Base-by-base conservation (phyloP, 2,888 invertebrate genomes). In the Zelleria hepariella region DNA sequence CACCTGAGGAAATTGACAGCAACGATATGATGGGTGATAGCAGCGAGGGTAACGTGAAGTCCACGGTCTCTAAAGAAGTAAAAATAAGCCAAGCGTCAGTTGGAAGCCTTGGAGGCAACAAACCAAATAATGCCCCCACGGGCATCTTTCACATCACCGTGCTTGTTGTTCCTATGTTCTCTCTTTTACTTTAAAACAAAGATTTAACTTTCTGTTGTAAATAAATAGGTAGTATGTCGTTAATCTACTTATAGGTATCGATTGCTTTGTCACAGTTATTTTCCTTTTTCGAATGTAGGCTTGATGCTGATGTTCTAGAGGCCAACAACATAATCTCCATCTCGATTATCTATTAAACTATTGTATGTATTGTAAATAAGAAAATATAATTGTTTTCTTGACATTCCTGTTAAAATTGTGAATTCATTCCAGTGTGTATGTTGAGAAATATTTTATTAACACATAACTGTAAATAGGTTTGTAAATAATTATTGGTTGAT, bases 381-480 rank as follows among this genome's bases (percentile, higher is more conserved):
- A 66, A 26, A 67, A 65, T 69, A 71, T 65, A 69, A 59, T 75
- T 76, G 74, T 77, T 80, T 73, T 80, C 75, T 73, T 73, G 65
- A 87, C 86, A 87, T 86, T 87, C 87, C 86, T 77, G 78, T 80
- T 86, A 78, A 25, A 15, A 18, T 27, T 80, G 82, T 80, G 80
- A 75, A 80, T 82, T 75, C 77, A 84, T 85, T 85, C 80, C 83
- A 80, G 32, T 27, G 47, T 59, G 76, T 80, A 81, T 78, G 80
- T 77, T 74, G 74, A 77, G 68, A 71, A 78, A 76, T 77, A 80
- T 80, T 15, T 15, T 32, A 79, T 71, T 70, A 80, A 78, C 79
- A 74, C 79, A 78, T 77, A 75, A 75, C 73, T 87, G 87, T 87
- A 86, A 78, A 87, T 87, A 88, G 69, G 73, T 76, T 75, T 88